These are phyloP conservation scores for Neolamprologus multifasciatus DNA, from an alignment of 2,797 vertebrate genomes.

Conservation along the genomic window DNA sequence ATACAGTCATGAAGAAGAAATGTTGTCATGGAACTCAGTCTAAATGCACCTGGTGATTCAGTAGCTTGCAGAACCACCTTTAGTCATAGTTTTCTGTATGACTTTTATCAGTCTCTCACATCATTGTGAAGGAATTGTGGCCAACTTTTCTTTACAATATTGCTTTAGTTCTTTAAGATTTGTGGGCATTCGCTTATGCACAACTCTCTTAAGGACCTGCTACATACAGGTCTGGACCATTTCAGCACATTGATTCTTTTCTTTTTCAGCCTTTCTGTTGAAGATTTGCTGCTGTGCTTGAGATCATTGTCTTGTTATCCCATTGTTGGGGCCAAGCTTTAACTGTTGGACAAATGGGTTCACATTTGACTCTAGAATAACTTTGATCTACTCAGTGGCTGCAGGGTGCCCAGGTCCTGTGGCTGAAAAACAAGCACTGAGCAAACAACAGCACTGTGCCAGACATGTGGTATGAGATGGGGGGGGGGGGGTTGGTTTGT, in stretches of 20 bases:
- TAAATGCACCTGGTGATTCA: not conserved
- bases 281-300: not conserved
- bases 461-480: not conserved
- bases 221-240: not conserved
- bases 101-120: not conserved
- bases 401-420: not conserved
- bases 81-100: not conserved
- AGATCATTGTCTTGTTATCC: not conserved
- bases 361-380: not conserved
- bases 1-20: not conserved
- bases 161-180: not conserved
- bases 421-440: not conserved
- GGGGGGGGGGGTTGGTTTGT: not conserved
- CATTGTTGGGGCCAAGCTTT: not conserved
- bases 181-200: not conserved
- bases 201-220: not conserved
- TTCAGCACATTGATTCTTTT: not conserved
- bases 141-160: not conserved
- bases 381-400: not conserved
- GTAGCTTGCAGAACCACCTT: not conserved
- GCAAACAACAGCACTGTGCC: not conserved
- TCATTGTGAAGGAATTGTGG: not conserved
- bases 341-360: not conserved
- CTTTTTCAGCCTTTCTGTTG: not conserved
- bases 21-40: not conserved